Conservation (phyloP, 2,113 vertebrate species). For the Crotalus horridus region DNA sequence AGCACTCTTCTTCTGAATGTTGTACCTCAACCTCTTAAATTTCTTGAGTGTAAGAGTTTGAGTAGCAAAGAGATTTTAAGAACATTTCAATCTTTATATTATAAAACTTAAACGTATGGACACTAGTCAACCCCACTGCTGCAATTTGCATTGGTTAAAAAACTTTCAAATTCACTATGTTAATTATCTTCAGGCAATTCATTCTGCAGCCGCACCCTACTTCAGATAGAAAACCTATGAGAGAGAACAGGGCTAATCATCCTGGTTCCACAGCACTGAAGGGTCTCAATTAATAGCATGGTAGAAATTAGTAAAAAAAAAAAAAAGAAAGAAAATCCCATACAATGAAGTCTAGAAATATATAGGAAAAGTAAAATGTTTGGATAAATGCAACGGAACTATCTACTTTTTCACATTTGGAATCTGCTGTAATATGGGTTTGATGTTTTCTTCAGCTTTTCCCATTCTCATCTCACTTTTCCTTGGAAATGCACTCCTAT, state of each 20-base stretch:
- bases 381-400: not conserved
- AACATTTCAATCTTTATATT: not conserved
- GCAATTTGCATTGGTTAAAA: not conserved
- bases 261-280: not conserved
- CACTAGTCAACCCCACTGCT: not conserved
- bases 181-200: not conserved
- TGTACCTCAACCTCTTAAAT: not conserved
- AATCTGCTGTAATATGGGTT: not conserved
- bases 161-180: not conserved
- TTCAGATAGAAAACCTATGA: not conserved
- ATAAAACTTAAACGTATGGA: not conserved
- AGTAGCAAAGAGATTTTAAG: not conserved
- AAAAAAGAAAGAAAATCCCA: not conserved
- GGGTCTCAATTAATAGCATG: not conserved
- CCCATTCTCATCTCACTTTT: constrained; percentile 34
- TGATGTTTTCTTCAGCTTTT: constrained; percentile 38
- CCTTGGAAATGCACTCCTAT: constrained; percentile 27
- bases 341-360: not conserved
- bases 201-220: not conserved
- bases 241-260: not conserved
- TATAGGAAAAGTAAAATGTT: not conserved
- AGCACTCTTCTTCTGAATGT: not conserved
- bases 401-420: not conserved
- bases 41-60: not conserved
- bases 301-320: not conserved